phyloP scores from a whole-genome alignment of 1,140 invertebrate species.

The Polypedilum pembai region DNA sequence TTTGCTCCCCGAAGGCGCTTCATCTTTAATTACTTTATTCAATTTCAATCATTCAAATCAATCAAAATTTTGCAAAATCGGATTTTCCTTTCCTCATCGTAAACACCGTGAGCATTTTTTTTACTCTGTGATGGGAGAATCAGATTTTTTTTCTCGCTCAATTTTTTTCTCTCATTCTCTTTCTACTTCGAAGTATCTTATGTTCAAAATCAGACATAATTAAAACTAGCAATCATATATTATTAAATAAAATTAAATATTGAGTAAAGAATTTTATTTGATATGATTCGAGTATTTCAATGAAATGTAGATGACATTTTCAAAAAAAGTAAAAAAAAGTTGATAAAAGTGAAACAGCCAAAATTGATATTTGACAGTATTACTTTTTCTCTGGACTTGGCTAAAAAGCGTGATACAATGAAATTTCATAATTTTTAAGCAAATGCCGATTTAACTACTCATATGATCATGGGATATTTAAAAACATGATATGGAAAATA shows the following conservation, averaged over 20 bases:
- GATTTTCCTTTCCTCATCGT: not conserved
- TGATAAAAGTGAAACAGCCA: not conserved
- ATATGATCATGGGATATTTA: too few relatives aligned
- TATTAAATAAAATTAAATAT: too few relatives aligned
- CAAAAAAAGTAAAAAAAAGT: too few relatives aligned
- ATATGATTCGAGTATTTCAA: not conserved
- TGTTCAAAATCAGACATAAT: not conserved
- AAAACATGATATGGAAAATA: not conserved
- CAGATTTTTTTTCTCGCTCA: not conserved
- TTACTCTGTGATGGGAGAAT: not conserved
- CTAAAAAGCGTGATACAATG: slow-evolving; percentile 11
- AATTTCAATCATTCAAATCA: slow-evolving; percentile 7
- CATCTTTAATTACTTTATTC: not conserved
- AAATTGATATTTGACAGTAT: not conserved
- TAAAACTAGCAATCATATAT: too few relatives aligned
- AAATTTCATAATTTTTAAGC: not conserved
- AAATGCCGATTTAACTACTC: not conserved
- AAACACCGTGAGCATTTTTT: slow-evolving; percentile 22
- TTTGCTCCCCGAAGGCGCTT: not conserved
- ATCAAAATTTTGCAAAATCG: not conserved
- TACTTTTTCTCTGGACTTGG: not conserved
- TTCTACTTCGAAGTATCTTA: not conserved
- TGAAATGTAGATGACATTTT: too few relatives aligned
- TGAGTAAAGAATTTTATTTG: too few relatives aligned
- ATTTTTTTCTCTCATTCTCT: slow-evolving; percentile 17